Evolutionary conservation across 1,140 invertebrate genomes (phyloP), one percentile per base, ranked within the genome.

Genomic region (Calephelis virginiensis): DNA sequence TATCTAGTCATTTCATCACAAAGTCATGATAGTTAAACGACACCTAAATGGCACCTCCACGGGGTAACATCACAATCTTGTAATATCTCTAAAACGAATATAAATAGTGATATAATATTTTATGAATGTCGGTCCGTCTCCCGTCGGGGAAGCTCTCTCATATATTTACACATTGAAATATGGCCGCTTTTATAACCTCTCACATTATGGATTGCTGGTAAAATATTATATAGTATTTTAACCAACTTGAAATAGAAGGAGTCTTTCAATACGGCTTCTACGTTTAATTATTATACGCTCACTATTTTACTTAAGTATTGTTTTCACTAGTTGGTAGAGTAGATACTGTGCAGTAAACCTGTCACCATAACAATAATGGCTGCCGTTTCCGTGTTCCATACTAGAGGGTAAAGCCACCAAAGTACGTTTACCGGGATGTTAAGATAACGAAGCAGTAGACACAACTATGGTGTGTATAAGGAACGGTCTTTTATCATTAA

Each of bases 151-250:
- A 37, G 68, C 75, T 67, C 62, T 71, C 74, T 67, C 82, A 69
- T 89, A 88, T 86, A 88, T 89, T 86, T 86, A 78, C 86, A 86
- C 85, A 75, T 86, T 89, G 84, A 88, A 85, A 86, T 86, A 90
- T 73, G 74, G 70, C 76, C 63, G 56, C 63, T 80, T 86, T 89
- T 88, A 89, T 82, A 78, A 73, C 75, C 80, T 83, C 74, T 76
- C 81, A 81, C 74, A 68, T 84, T 88, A 90, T 88, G 84, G 87
- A 86, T 90, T 88, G 83, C 66, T 65, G 72, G 80, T 85, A 85
- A 89, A 88, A 79, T 80, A 43, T 43, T 8, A 8, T 43, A 43
- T 9, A 43, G 8, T 43, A 43, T 43, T 43, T 9, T 8, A 43
- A 43, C 40, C 40, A 5, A 43, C 40, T 43, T 43, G 0, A 43